Percentiles rank a stretch among this genome's conserved stretches.
Evolutionary conservation across 2,797 vertebrate genomes (phyloP).

Genomic region (Syngnathus acus): DNA sequence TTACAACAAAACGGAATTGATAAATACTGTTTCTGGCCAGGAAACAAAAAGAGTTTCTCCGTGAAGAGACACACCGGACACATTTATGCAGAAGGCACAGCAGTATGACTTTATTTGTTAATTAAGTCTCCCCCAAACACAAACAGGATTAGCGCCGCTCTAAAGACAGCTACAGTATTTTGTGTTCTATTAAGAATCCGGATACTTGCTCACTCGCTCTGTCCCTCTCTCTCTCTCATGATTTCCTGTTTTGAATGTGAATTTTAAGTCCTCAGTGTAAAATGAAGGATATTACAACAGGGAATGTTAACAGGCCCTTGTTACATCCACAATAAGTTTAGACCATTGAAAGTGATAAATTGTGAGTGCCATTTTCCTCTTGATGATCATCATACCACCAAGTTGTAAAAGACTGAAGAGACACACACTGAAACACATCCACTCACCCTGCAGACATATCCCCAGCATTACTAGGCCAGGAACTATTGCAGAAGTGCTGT

Average conservation of each 20-base stretch:
- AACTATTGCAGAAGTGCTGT: constrained; percentile 69
- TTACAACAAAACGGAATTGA: neutral
- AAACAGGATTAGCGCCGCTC: neutral
- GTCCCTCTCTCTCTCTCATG: neutral
- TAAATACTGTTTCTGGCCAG: neutral
- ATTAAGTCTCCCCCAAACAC: neutral
- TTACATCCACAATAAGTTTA: neutral
- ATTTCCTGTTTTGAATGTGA: neutral
- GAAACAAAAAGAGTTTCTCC: neutral
- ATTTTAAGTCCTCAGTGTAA: neutral
- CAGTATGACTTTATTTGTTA: neutral
- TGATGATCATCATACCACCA: neutral
- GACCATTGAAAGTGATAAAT: neutral
- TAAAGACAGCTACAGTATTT: neutral
- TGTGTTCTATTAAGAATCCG: neutral
- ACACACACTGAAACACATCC: constrained; percentile 27
- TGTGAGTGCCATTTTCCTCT: neutral
- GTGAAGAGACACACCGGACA: neutral
- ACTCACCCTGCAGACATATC: constrained; percentile 58
- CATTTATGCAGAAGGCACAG: neutral
- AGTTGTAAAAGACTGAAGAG: constrained; percentile 58
- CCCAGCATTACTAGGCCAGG: constrained; percentile 58
- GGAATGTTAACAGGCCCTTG: neutral
- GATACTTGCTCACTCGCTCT: neutral
- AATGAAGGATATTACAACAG: neutral